Conservation (phyloP, 2,888 invertebrate species). For the Kuschelorhynchus macadamiae region DNA sequence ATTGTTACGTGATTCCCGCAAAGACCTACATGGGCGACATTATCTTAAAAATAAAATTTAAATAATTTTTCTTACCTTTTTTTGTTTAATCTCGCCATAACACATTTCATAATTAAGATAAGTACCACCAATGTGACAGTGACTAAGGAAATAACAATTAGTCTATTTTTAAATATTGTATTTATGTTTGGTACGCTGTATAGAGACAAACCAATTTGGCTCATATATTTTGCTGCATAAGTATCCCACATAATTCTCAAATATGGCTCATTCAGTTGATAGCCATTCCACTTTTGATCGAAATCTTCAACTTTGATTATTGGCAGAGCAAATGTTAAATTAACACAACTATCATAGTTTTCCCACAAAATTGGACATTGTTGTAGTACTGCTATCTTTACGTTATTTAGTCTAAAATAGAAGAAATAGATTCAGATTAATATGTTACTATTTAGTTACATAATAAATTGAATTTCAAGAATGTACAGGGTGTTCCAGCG, state of each 20-base stretch:
- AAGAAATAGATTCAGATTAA: neutral
- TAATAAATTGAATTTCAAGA: too few relatives aligned
- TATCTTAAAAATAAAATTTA: too few relatives aligned
- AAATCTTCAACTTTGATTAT: slow-evolving; percentile 42
- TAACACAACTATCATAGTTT: slow-evolving; percentile 47
- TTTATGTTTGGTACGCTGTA: slow-evolving; percentile 44
- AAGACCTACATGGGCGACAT: too few relatives aligned
- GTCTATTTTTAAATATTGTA: slow-evolving; percentile 32
- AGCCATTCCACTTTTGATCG: slow-evolving; percentile 49
- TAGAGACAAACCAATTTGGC: slow-evolving; percentile 28
- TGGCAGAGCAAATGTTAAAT: slow-evolving; percentile 52
- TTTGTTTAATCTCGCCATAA: slow-evolving; percentile 23
- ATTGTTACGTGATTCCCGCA: too few relatives aligned
- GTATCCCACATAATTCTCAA: slow-evolving; percentile 53
- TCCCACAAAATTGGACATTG: slow-evolving; percentile 50
- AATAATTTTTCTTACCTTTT: slow-evolving; percentile 35
- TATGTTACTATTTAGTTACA: too few relatives aligned
- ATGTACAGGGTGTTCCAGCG: too few relatives aligned
- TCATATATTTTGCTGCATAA: slow-evolving; percentile 46
- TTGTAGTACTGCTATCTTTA: slow-evolving; percentile 39
- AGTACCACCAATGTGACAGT: slow-evolving; percentile 39
- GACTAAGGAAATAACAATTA: slow-evolving; percentile 42
- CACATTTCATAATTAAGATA: slow-evolving; percentile 27
- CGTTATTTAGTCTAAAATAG: slow-evolving; percentile 52
- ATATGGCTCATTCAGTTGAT: slow-evolving; percentile 51